phyloP scores from a whole-genome alignment of 2,888 invertebrate species.

The Drosophila differens region DNA sequence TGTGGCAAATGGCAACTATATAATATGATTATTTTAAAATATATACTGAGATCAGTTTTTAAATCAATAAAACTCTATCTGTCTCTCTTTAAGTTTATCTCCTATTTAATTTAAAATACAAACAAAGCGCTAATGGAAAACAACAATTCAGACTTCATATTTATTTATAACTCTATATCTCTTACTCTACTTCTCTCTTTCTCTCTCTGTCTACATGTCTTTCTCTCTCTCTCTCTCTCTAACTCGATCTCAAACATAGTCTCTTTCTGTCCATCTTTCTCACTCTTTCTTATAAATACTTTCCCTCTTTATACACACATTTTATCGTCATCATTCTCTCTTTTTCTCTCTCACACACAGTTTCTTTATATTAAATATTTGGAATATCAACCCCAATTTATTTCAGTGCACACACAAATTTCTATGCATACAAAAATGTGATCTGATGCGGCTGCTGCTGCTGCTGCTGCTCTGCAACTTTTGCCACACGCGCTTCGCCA shows the following conservation, averaged over 20 bases:
- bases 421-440: slow-evolving; percentile 61
- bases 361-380: neutral
- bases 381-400: neutral
- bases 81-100: neutral
- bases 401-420: slow-evolving; percentile 3
- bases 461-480: slow-evolving; percentile 7
- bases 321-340: too few relatives aligned
- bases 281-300: neutral
- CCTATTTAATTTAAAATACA: too few relatives aligned
- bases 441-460: slow-evolving; percentile 25
- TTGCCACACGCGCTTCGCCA: slow-evolving; percentile 37
- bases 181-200: neutral
- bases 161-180: too few relatives aligned
- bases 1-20: too few relatives aligned
- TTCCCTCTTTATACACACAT: fast-evolving
- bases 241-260: neutral
- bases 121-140: too few relatives aligned
- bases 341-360: neutral
- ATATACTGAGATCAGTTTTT: too few relatives aligned
- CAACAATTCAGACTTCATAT: too few relatives aligned
- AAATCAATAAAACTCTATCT: neutral
- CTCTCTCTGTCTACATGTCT: neutral
- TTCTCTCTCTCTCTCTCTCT: neutral
- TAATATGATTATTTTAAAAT: too few relatives aligned
- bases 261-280: too few relatives aligned